phyloP scores from a whole-genome alignment of 2,113 vertebrate genomes.

The Chaetorhynchus papuensis region DNA sequence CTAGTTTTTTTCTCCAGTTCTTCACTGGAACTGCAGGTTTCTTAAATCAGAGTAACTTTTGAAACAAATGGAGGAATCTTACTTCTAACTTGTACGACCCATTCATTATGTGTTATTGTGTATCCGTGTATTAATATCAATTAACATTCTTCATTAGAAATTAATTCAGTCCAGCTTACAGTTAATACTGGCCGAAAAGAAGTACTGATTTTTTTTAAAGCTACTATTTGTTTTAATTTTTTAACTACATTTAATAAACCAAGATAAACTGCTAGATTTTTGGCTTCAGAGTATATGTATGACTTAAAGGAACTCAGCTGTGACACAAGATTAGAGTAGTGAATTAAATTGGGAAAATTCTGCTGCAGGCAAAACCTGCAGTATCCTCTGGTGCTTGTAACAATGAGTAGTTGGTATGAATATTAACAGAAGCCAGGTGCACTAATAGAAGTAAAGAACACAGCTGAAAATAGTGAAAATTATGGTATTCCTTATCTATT shows the following conservation, averaged over 20 bases:
- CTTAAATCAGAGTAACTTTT: neutral
- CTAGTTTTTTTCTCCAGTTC: neutral
- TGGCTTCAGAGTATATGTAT: neutral
- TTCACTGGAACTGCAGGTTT: neutral
- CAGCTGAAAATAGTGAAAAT: neutral
- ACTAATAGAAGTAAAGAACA: neutral
- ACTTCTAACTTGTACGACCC: neutral
- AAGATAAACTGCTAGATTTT: neutral
- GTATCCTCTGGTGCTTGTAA: neutral
- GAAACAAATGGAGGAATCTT: neutral
- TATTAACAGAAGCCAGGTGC: neutral
- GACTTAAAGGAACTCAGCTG: slow-evolving; percentile 30
- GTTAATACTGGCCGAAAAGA: neutral
- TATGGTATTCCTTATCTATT: neutral
- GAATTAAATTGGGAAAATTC: slow-evolving; percentile 40
- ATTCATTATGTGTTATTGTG: neutral
- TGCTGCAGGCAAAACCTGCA: slow-evolving; percentile 22
- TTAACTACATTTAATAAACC: neutral
- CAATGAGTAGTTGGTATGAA: neutral
- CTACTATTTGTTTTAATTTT: neutral
- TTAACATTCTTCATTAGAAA: neutral
- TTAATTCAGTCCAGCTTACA: neutral
- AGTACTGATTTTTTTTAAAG: neutral
- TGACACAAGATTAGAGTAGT: slow-evolving; percentile 39
- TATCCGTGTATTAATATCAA: neutral